Conservation (phyloP, 2,113 vertebrate species). For the Dissostichus mawsoni region DNA sequence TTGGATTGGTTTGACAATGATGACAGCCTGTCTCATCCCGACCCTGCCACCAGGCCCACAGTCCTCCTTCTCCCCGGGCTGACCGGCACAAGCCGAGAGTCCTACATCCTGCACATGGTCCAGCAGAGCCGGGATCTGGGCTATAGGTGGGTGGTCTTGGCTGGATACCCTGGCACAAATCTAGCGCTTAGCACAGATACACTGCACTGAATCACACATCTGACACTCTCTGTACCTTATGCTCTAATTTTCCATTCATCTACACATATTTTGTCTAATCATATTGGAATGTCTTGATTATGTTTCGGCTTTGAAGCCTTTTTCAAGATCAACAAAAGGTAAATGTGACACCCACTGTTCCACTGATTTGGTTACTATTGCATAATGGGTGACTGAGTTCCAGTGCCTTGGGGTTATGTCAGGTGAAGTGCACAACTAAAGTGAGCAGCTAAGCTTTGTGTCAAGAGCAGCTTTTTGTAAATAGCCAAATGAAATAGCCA, state of each 20-base stretch:
- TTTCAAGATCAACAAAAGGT: too few relatives aligned
- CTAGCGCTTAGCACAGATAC: conserved; percentile 19
- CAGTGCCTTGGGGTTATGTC: conserved; percentile 41
- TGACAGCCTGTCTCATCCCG: conserved; percentile 86
- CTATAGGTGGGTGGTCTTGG: conserved; percentile 90
- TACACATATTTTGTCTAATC: conserved; percentile 7
- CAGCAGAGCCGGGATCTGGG: conserved; percentile 93
- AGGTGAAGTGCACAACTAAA: conserved; percentile 62
- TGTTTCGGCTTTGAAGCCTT: too few relatives aligned
- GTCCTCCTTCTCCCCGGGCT: conserved; percentile 94
- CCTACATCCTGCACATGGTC: conserved; percentile 99
- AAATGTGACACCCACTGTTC: neutral
- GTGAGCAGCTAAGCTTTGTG: conserved; percentile 37
- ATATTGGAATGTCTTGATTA: neutral
- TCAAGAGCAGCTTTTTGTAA: conserved; percentile 67
- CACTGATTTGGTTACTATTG: conserved; percentile 21
- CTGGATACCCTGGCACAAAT: conserved; percentile 16
- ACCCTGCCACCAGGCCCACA: conserved; percentile 90
- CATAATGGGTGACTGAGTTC: conserved; percentile 24
- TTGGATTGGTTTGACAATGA: conserved; percentile 98
- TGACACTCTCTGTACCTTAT: conserved; percentile 1
- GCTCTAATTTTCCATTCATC: conserved; percentile 21
- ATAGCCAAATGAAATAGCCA: conserved; percentile 64
- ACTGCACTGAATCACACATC: conserved; percentile 37
- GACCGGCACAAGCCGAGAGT: conserved; percentile 97